Evolutionary conservation across 2,888 invertebrate species (phyloP).

Genomic region (Zhuqinia jingwanae): DNA sequence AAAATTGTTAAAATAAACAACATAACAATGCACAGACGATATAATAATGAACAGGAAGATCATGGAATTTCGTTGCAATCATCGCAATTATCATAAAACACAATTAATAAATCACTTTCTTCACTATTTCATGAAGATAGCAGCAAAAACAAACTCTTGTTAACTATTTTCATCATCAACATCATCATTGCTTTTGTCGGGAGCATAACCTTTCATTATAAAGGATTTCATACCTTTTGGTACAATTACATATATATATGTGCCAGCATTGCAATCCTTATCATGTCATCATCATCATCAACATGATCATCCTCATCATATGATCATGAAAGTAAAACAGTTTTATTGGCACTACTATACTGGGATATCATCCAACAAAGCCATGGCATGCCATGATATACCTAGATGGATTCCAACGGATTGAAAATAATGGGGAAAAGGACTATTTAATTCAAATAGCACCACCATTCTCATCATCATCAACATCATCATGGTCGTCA

Average conservation of each 20-base stretch:
- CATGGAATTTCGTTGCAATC: neutral
- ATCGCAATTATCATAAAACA: constrained; percentile 9
- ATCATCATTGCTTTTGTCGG: neutral
- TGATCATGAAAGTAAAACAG: neutral
- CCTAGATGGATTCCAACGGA: constrained; percentile 36
- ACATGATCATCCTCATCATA: neutral
- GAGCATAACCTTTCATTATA: neutral
- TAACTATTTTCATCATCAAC: constrained; percentile 14
- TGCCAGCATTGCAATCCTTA: neutral
- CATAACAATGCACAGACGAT: neutral
- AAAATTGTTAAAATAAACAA: constrained; percentile 28
- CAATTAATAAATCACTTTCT: constrained; percentile 37
- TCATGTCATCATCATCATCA: neutral
- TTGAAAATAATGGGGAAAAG: constrained; percentile 37
- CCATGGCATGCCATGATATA: neutral
- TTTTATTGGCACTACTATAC: constrained; percentile 21
- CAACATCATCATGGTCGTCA: neutral
- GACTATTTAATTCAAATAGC: constrained; percentile 35
- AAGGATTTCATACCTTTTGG: neutral
- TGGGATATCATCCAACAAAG: constrained; percentile 1
- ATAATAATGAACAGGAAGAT: neutral
- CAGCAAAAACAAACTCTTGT: neutral
- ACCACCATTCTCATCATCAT: neutral
- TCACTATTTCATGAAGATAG: neutral
- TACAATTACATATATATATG: neutral